Conservation (phyloP, 2,888 invertebrate species). For the Selenia dentaria region DNA sequence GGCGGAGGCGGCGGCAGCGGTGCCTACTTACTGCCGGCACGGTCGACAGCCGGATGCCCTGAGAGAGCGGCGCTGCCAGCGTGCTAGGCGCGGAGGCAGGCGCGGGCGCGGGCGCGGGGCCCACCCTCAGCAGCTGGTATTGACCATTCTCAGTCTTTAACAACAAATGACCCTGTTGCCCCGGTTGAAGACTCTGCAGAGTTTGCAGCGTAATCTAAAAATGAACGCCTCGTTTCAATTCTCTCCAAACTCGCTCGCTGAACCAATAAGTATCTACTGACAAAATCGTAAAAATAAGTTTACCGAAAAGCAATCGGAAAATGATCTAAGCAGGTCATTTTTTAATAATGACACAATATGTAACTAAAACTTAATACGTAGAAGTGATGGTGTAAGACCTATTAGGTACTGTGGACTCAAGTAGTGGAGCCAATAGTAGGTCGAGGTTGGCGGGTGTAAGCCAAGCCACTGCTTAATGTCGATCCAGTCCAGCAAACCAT, state of each 20-base stretch:
- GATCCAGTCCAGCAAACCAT: no score
- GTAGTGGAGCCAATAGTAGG: conserved; percentile 4
- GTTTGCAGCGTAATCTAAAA: conserved; percentile 95
- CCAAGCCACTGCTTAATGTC: no score
- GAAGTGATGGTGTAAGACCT: conserved; percentile 8
- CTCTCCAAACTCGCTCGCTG: conserved; percentile 35
- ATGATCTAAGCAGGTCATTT: conserved; percentile 23
- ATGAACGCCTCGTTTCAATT: conserved; percentile 73
- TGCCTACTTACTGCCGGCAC: conserved; percentile 91
- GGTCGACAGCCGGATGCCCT: conserved; percentile 93
- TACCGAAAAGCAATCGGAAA: conserved; percentile 7
- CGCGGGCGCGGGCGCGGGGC: conserved; percentile 82
- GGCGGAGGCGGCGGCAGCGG: conserved; percentile 33
- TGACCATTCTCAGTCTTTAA: conserved; percentile 99
- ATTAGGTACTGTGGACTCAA: conserved; percentile 8
- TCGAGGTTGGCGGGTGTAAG: conserved; percentile 8
- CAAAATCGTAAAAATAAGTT: conserved; percentile 6
- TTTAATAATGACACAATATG: conserved; percentile 18
- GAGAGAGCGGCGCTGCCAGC: conserved; percentile 86
- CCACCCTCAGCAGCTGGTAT: conserved; percentile 95
- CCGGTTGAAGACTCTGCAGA: conserved; percentile 93
- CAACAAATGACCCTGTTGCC: conserved; percentile 94
- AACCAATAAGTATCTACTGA: conserved; percentile 12
- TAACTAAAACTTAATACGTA: conserved; percentile 4
- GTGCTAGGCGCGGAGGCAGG: conserved; percentile 64